phyloP scores from a whole-genome alignment of 2,113 vertebrate genomes.

The Azemiops feae region DNA sequence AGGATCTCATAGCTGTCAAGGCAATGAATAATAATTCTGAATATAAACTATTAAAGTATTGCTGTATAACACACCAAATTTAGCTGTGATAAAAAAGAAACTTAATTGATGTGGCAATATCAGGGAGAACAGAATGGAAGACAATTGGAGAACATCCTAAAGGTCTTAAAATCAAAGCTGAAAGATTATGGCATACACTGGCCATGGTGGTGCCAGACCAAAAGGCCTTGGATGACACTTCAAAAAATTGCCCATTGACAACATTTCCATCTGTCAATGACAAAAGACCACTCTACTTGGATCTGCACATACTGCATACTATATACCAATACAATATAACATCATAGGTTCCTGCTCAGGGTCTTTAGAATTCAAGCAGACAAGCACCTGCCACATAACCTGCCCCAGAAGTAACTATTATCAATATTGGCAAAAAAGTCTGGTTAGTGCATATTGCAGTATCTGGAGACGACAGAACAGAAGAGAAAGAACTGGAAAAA shows the following conservation, averaged over 20 bases:
- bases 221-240: background rate
- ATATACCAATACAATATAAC: background rate
- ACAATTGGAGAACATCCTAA: background rate
- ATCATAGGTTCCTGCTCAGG: background rate
- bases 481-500: background rate
- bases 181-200: background rate
- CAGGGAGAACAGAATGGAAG: background rate
- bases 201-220: background rate
- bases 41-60: background rate
- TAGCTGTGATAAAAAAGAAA: background rate
- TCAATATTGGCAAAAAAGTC: background rate
- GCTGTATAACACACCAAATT: background rate
- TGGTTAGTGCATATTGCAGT: background rate
- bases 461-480: background rate
- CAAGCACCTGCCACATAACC: background rate
- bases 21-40: background rate
- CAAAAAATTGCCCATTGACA: background rate
- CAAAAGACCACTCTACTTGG: background rate
- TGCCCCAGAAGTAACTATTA: background rate
- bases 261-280: background rate
- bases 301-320: background rate
- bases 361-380: background rate
- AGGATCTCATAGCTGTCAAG: background rate
- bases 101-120: background rate
- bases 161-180: background rate